These are phyloP conservation scores for Tiphia femorata DNA, from an alignment of 2,888 invertebrate genomes.

Conservation along the genomic window DNA sequence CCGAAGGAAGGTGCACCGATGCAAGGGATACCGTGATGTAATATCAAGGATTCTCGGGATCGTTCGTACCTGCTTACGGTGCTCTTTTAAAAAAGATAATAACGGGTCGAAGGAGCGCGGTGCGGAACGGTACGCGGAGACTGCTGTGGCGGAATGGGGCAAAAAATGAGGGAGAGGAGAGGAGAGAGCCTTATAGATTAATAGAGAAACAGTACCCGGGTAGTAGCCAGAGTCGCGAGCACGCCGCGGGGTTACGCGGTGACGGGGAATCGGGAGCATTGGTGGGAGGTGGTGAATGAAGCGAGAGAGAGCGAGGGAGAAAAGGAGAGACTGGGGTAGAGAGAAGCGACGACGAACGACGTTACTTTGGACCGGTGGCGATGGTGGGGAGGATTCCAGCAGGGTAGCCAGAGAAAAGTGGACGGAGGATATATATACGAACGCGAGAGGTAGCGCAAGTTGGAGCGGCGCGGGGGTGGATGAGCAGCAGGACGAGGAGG, in stretches of 20 bases:
- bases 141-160: conserved; percentile 7
- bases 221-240: too few species aligned
- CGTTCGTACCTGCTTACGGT: too few species aligned
- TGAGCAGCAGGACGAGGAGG: conserved; percentile 10
- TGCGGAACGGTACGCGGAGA: conserved; percentile 14
- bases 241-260: too few species aligned
- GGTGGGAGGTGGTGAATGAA: not conserved
- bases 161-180: conserved; percentile 5
- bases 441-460: conserved; percentile 14
- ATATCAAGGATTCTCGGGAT: too few species aligned
- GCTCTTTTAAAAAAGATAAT: not conserved
- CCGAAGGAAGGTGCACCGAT: too few species aligned
- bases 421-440: conserved; percentile 5
- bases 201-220: too few species aligned
- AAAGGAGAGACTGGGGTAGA: conserved; percentile 4
- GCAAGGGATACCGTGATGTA: too few species aligned
- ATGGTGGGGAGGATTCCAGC: not conserved
- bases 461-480: conserved; percentile 17
- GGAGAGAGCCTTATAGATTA: too few species aligned
- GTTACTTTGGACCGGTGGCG: not conserved
- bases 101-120: not conserved
- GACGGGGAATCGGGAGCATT: not conserved
- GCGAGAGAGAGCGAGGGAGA: conserved; percentile 12
- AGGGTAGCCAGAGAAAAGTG: not conserved
- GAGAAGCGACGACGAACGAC: too few species aligned